Conservation (phyloP, 2,113 vertebrate species). For the Gasterosteus aculeatus region DNA sequence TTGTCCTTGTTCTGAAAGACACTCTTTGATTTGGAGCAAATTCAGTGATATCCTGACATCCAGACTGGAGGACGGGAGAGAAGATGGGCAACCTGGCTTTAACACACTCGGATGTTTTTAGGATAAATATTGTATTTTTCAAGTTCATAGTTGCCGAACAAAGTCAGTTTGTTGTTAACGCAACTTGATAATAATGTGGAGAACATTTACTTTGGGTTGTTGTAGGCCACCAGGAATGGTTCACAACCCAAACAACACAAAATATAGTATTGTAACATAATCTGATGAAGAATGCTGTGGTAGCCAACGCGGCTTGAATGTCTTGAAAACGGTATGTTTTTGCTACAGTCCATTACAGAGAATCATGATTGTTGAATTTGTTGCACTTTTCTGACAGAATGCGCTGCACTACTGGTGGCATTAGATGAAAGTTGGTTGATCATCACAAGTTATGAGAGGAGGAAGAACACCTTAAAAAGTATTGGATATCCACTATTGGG, state of each 20-base stretch:
- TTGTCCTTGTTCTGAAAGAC: slow-evolving; percentile 31
- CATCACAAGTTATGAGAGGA: not conserved
- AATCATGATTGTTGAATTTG: too few relatives aligned
- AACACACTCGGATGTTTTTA: slow-evolving; percentile 2
- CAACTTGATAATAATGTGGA: not conserved
- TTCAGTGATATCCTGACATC: not conserved
- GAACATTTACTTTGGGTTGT: not conserved
- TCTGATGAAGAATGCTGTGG: not conserved
- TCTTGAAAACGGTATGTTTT: too few relatives aligned
- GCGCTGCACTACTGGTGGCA: too few relatives aligned
- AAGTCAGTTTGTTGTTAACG: not conserved
- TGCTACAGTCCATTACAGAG: too few relatives aligned
- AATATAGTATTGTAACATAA: too few relatives aligned
- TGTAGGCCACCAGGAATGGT: not conserved
- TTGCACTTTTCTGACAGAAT: too few relatives aligned
- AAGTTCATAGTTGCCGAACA: not conserved
- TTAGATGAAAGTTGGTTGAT: too few relatives aligned
- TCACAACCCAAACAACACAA: not conserved
- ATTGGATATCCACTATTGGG: not conserved
- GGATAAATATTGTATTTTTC: not conserved
- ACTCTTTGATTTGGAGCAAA: slow-evolving; percentile 12
- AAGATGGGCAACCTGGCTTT: not conserved
- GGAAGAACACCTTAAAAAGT: too few relatives aligned
- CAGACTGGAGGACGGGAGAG: not conserved
- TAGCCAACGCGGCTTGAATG: too few relatives aligned